phyloP scores from a whole-genome alignment of 2,888 invertebrate genomes.

The Lissocephala sabroskyi region DNA sequence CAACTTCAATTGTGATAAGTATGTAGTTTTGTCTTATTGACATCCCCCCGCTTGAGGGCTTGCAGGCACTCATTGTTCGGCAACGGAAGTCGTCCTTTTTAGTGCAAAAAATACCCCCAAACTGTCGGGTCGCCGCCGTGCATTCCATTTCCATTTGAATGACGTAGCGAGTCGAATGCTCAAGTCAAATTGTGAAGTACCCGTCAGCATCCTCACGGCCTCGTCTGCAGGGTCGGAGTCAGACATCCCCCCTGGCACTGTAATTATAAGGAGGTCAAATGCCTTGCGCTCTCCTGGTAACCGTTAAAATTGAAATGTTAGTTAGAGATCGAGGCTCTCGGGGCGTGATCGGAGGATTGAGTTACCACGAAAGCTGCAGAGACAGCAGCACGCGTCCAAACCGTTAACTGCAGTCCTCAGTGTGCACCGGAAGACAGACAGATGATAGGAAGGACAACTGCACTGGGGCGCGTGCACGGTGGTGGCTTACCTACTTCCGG shows the following conservation, averaged over 20 bases:
- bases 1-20: slow-evolving; percentile 31
- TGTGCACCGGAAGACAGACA: slow-evolving; percentile 42
- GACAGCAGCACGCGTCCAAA: background rate
- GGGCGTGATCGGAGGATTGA: slow-evolving; percentile 6
- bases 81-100: slow-evolving; percentile 49
- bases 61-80: slow-evolving; percentile 2
- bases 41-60: slow-evolving; percentile 35
- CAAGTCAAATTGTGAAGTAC: slow-evolving; percentile 51
- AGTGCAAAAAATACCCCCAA: slow-evolving; percentile 22
- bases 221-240: slow-evolving; percentile 25
- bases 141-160: slow-evolving; percentile 8
- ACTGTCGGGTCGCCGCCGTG: background rate
- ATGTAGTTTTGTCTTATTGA: slow-evolving; percentile 55
- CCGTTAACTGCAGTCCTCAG: slow-evolving; percentile 40
- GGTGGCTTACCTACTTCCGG: slow-evolving; percentile 21
- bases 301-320: slow-evolving; percentile 23
- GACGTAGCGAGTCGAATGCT: slow-evolving; percentile 21
- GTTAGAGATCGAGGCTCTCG: slow-evolving; percentile 2
- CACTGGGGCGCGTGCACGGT: slow-evolving; percentile 3
- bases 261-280: slow-evolving; percentile 61
- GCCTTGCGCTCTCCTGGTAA: slow-evolving; percentile 15
- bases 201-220: slow-evolving; percentile 19
- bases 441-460: slow-evolving; percentile 8
- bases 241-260: slow-evolving; percentile 13
- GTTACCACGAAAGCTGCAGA: slow-evolving; percentile 5